Evolutionary conservation across 37 sponge, comb jelly and placozoan species (phyloP).

Genomic region (Hormiphora californensis): DNA sequence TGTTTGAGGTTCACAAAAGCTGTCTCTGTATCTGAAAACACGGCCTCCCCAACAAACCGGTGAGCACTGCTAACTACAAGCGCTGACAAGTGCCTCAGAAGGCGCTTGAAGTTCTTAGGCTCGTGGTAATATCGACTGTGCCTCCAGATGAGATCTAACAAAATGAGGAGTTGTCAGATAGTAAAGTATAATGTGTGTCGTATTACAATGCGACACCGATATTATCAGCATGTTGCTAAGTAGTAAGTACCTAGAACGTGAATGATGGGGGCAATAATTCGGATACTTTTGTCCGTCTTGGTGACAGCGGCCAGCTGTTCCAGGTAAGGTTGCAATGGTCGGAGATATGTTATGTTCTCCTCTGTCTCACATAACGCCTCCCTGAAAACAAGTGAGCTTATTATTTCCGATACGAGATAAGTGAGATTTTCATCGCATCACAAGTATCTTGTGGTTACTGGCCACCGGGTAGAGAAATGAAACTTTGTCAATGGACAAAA

Average conservation of each 20-base stretch:
- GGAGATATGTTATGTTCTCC: conserved; percentile 22
- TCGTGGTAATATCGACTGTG: conserved; percentile 56
- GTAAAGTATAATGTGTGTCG: not conserved
- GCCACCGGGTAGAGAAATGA: no score
- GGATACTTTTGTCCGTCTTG: conserved; percentile 1
- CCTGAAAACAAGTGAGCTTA: not conserved
- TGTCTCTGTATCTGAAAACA: conserved; percentile 62
- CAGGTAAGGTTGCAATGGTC: conserved; percentile 22
- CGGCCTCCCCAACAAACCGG: conserved; percentile 59
- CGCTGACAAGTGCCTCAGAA: conserved; percentile 63
- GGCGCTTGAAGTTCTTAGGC: conserved; percentile 63
- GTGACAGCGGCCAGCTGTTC: not conserved
- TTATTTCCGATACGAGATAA: no score
- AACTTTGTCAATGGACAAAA: not conserved
- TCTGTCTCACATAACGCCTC: conserved; percentile 34
- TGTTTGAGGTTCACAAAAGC: conserved; percentile 58
- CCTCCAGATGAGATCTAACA: conserved; percentile 31
- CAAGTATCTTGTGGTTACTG: not conserved
- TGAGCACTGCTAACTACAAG: conserved; percentile 65
- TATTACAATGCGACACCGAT: not conserved
- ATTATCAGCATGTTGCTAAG: not conserved
- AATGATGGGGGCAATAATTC: conserved; percentile 17
- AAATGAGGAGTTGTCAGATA: not conserved
- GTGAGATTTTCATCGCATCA: no score
- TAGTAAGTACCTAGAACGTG: conserved; percentile 4